Evolutionary conservation across 2,888 invertebrate species (phyloP).

Genomic region (Crossocerus cetratus): DNA sequence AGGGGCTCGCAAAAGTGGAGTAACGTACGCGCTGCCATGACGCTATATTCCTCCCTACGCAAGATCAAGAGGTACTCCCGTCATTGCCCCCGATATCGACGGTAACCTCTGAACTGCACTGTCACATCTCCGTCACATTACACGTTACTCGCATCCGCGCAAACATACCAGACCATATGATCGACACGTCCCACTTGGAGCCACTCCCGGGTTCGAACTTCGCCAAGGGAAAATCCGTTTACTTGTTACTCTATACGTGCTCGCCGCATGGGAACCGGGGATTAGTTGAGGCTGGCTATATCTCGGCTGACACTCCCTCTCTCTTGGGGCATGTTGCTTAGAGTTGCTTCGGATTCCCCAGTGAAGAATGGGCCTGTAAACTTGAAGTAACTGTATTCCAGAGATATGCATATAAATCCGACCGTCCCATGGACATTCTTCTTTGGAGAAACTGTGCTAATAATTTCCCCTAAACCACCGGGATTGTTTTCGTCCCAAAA

Average conservation of each 20-base stretch:
- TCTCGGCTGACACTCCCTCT: too few relatives aligned
- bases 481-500: too few relatives aligned
- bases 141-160: not conserved
- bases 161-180: not conserved
- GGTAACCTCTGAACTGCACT: slow-evolving; percentile 57
- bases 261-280: not conserved
- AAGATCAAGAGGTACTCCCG: slow-evolving; percentile 89
- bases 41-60: slow-evolving; percentile 92
- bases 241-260: not conserved
- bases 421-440: too few relatives aligned
- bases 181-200: not conserved
- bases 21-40: slow-evolving; percentile 92
- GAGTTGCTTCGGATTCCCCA: too few relatives aligned
- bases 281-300: too few relatives aligned
- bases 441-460: too few relatives aligned
- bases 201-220: not conserved
- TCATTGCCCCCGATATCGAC: slow-evolving; percentile 58
- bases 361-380: too few relatives aligned
- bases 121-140: slow-evolving; percentile 23
- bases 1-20: slow-evolving; percentile 86
- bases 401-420: too few relatives aligned
- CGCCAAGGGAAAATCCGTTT: not conserved
- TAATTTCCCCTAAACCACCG: too few relatives aligned
- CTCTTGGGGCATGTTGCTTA: too few relatives aligned
- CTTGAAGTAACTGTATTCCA: too few relatives aligned